Conservation (phyloP, 2,888 invertebrate species). For the Tortricodes alternella region DNA sequence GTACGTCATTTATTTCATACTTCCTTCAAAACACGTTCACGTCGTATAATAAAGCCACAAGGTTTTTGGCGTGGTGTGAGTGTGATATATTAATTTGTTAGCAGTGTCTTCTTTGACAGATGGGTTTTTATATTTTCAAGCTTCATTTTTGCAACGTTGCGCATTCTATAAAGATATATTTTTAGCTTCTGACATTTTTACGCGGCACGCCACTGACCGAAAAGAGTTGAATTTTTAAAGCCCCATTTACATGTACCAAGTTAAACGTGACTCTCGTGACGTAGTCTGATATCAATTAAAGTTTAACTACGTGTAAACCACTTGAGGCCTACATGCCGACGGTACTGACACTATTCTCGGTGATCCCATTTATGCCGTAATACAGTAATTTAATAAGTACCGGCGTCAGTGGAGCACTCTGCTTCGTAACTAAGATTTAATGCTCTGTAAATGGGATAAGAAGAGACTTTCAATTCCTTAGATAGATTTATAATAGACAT, state of each 20-base stretch:
- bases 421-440: conserved; percentile 10
- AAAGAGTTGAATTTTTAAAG: too few relatives aligned
- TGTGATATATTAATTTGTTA: conserved; percentile 2
- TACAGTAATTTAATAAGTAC: conserved; percentile 27
- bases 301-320: not conserved
- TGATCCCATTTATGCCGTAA: conserved; percentile 13
- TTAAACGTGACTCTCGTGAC: too few relatives aligned
- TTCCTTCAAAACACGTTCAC: conserved; percentile 20
- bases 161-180: too few relatives aligned
- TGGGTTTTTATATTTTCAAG: not conserved
- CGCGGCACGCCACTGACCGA: too few relatives aligned
- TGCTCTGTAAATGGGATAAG: conserved; percentile 2
- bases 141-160: not conserved
- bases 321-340: not conserved
- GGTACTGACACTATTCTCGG: not conserved
- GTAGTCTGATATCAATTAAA: not conserved
- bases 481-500: not conserved
- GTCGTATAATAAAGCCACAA: conserved; percentile 28
- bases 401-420: conserved; percentile 21
- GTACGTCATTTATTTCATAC: conserved; percentile 5
- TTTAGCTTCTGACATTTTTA: too few relatives aligned
- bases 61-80: conserved; percentile 9
- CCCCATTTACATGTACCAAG: too few relatives aligned
- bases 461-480: not conserved
- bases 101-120: not conserved